Conservation (phyloP, 2,113 vertebrate species). For the Steatornis caripensis region DNA sequence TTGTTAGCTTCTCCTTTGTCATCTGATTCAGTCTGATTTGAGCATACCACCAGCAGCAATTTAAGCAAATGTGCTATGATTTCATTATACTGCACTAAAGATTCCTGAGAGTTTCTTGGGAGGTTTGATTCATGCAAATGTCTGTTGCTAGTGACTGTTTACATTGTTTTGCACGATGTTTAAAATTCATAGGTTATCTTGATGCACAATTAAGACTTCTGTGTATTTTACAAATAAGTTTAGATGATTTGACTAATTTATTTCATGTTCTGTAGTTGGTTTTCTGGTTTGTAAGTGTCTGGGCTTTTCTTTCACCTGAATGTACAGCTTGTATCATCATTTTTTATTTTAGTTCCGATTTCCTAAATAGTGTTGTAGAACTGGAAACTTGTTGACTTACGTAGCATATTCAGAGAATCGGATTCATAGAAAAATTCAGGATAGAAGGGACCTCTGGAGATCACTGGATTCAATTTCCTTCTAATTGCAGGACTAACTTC, state of each 20-base stretch:
- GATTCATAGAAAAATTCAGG: background rate
- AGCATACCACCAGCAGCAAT: background rate
- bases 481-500: background rate
- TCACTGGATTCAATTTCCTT: background rate
- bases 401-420: background rate
- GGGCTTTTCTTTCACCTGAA: background rate
- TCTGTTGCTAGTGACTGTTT: background rate
- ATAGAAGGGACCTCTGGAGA: background rate
- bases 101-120: background rate
- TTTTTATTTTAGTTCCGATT: background rate
- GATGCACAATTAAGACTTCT: background rate
- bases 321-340: background rate
- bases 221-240: background rate
- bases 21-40: background rate
- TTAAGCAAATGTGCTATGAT: background rate
- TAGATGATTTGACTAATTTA: background rate
- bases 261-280: background rate
- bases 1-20: background rate
- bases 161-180: background rate
- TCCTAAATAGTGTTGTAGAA: background rate
- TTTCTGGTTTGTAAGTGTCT: background rate
- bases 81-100: background rate
- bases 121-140: background rate
- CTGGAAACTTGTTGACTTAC: background rate
- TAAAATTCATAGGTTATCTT: background rate